These are phyloP conservation scores for Hycleus phaleratus DNA, from an alignment of 1,140 invertebrate species.

Conservation along the genomic window DNA sequence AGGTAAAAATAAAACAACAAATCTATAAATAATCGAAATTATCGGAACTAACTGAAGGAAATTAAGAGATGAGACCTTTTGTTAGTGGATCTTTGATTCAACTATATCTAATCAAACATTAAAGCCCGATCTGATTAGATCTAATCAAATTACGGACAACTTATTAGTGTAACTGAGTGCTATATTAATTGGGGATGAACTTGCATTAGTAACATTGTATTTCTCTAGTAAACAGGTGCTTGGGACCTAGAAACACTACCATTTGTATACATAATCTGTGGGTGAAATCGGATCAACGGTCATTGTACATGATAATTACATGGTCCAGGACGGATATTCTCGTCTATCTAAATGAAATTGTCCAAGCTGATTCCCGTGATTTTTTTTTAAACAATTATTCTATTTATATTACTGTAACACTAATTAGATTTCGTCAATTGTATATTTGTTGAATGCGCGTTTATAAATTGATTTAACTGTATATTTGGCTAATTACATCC, in stretches of 20 bases:
- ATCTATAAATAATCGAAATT: too few relatives aligned
- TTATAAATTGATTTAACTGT: too few relatives aligned
- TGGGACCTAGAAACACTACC: constrained; percentile 4
- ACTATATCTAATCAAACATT: not conserved
- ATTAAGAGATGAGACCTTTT: constrained; percentile 9
- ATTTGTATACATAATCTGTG: constrained; percentile 6
- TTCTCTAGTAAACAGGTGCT: constrained; percentile 3
- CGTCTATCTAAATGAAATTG: too few relatives aligned
- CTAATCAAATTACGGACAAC: not conserved
- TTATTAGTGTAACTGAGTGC: too few relatives aligned
- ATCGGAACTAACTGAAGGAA: constrained; percentile 10
- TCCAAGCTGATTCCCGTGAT: too few relatives aligned
- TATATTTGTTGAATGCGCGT: too few relatives aligned
- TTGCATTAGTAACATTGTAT: constrained; percentile 1
- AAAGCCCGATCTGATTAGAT: not conserved
- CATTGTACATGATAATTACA: constrained; percentile 11
- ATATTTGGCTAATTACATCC: too few relatives aligned
- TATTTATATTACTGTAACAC: too few relatives aligned
- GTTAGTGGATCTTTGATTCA: constrained; percentile 12
- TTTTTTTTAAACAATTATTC: too few relatives aligned
- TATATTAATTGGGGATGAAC: not conserved
- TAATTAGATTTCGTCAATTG: too few relatives aligned
- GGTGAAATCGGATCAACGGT: constrained; percentile 11
- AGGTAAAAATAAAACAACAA: constrained; percentile 19
- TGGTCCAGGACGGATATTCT: not conserved